A percentile compares a stretch with the other conserved stretches of the same genome.
Conservation (phyloP, 2,113 vertebrate genomes). For the Progne subis region DNA sequence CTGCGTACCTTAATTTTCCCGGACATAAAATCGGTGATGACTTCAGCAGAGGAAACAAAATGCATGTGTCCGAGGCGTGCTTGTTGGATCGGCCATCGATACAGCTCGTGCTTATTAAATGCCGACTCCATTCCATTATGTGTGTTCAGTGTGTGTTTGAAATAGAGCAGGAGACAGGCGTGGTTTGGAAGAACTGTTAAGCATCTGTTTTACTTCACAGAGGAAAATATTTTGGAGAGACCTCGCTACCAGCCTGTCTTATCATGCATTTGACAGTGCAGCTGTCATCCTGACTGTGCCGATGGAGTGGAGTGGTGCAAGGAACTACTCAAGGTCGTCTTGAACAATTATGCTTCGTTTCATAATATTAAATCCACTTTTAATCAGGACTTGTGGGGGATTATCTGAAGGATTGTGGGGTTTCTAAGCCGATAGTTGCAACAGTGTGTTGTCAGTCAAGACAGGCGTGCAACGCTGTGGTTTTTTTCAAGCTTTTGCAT, state of each 20-base stretch:
- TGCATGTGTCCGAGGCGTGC: background rate
- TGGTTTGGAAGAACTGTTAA: background rate
- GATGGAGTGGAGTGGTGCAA: background rate
- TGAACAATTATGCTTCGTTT: slow-evolving; percentile 8
- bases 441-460: background rate
- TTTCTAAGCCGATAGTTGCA: background rate
- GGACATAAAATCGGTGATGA: slow-evolving; percentile 1
- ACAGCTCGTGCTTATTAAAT: background rate
- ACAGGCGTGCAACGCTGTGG: rapidly evolving
- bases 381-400: background rate
- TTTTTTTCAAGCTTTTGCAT: background rate
- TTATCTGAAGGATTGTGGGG: background rate
- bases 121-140: background rate
- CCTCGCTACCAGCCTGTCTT: background rate
- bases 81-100: background rate
- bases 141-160: background rate
- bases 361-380: slow-evolving; percentile 24
- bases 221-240: background rate
- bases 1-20: background rate
- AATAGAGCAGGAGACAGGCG: background rate
- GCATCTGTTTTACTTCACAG: background rate
- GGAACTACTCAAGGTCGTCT: background rate
- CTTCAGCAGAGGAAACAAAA: slow-evolving; percentile 19
- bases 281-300: background rate
- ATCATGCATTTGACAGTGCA: background rate